Conservation (phyloP, 2,113 vertebrate species). For the Pomatostomus ruficeps region DNA sequence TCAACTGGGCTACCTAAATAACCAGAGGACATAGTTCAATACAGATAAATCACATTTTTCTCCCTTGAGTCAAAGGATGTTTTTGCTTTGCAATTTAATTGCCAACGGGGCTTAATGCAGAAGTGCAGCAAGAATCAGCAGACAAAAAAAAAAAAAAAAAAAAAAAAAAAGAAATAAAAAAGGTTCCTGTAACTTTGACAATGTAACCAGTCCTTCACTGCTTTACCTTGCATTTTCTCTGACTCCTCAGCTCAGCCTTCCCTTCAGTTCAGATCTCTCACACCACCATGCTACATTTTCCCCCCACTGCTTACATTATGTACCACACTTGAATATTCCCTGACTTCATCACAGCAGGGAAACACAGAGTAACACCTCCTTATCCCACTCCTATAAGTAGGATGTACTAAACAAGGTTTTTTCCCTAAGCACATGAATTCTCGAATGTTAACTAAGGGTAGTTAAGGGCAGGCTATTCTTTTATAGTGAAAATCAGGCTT, state of each 20-base stretch:
- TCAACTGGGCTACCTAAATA: not conserved
- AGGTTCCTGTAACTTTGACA: not conserved
- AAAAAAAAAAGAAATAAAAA: not conserved
- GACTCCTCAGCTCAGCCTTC: not conserved
- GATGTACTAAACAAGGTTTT: not conserved
- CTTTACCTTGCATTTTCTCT: not conserved
- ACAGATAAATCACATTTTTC: not conserved
- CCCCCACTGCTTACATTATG: no score
- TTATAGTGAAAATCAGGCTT: not conserved
- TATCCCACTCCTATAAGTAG: not conserved
- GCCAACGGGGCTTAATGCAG: not conserved
- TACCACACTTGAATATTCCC: not conserved
- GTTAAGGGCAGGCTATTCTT: not conserved
- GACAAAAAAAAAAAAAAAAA: not conserved
- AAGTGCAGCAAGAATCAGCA: not conserved
- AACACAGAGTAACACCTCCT: not conserved
- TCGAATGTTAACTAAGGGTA: not conserved
- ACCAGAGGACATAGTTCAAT: not conserved
- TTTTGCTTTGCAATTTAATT: not conserved
- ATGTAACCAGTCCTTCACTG: not conserved
- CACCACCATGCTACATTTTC: accelerated
- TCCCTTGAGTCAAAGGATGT: not conserved
- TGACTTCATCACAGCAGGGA: not conserved
- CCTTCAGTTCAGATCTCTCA: not conserved
- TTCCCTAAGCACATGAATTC: not conserved